Evolutionary conservation across 2,113 vertebrate genomes (phyloP).

Genomic region (Lampris incognitus): DNA sequence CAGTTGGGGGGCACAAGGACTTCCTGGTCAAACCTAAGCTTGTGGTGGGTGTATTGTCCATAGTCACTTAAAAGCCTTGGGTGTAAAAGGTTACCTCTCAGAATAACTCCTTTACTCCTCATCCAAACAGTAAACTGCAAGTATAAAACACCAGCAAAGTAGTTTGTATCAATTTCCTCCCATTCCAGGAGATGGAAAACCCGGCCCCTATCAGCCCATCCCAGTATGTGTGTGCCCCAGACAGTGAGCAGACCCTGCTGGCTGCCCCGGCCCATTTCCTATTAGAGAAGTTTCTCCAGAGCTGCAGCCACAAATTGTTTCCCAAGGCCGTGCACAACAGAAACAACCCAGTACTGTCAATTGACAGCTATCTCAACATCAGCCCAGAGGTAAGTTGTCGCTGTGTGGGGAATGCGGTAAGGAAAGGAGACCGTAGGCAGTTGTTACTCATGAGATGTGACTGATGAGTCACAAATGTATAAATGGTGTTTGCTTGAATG

Average conservation of each 20-base stretch:
- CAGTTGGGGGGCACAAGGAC: constrained; percentile 91
- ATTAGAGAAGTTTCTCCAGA: constrained; percentile 95
- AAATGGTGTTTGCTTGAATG: not conserved
- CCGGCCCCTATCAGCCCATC: constrained; percentile 85
- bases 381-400: constrained; percentile 88
- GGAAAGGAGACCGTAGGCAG: not conserved
- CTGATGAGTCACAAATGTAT: not conserved
- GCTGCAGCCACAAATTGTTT: constrained; percentile 92
- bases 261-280: constrained; percentile 95
- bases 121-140: not conserved
- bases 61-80: not conserved
- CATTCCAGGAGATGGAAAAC: constrained; percentile 87
- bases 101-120: not conserved
- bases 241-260: constrained; percentile 94
- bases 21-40: constrained; percentile 93
- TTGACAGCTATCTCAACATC: constrained; percentile 97
- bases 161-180: not conserved
- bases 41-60: constrained; percentile 80
- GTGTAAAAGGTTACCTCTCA: not conserved
- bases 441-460: not conserved
- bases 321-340: constrained; percentile 91
- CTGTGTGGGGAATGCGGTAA: not conserved
- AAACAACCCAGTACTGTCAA: constrained; percentile 90
- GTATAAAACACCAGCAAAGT: not conserved
- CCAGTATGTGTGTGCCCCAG: constrained; percentile 95